A percentile compares a stretch with the other conserved stretches of the same genome.
phyloP scores from a whole-genome alignment of 2,797 vertebrate genomes.

The Alosa sapidissima region DNA sequence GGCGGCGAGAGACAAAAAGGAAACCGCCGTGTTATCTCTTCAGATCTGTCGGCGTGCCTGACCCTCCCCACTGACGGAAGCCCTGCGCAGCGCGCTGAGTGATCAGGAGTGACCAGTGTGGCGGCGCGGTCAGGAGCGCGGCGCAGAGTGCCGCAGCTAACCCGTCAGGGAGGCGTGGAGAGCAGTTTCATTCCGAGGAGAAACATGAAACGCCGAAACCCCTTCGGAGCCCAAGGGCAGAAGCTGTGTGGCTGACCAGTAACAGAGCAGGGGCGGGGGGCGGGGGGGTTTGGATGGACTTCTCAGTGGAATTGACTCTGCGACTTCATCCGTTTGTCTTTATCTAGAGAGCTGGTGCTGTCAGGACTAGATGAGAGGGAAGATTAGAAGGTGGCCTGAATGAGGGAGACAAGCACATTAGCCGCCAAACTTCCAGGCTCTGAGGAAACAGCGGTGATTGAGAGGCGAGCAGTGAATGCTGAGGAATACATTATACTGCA shows the following conservation, averaged over 20 bases:
- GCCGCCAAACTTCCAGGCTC: background rate
- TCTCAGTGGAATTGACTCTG: background rate
- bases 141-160: background rate
- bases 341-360: background rate
- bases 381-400: conserved; percentile 9
- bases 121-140: background rate
- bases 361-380: background rate
- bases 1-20: background rate
- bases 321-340: background rate
- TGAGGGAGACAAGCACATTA: background rate
- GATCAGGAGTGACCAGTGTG: background rate
- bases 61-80: background rate
- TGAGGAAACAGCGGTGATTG: background rate
- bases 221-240: background rate
- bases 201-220: background rate
- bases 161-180: background rate
- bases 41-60: background rate
- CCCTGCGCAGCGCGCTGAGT: background rate
- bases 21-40: conserved; percentile 13
- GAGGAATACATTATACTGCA: background rate
- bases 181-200: background rate
- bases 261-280: background rate
- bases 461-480: background rate
- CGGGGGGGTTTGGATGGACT: background rate
- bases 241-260: background rate